Evolutionary conservation across 2,888 invertebrate genomes (phyloP), one percentile per base, ranked within the genome.

Genomic region (Tipula unca): DNA sequence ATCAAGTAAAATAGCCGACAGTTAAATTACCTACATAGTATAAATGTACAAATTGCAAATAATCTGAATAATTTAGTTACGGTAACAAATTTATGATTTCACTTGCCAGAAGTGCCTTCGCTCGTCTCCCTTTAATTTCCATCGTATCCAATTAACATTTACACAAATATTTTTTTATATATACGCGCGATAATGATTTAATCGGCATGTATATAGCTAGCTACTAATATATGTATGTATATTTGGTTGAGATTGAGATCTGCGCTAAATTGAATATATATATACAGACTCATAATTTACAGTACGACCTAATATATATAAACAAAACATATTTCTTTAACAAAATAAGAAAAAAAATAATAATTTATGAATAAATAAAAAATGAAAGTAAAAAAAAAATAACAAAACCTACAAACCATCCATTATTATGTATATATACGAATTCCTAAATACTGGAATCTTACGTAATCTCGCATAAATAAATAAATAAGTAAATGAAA

Each of bases 21-120:
- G 69, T 10, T 69, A 25, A 69, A 69, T 69, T 69, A 69, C 69
- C 69, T 25, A 69, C 69, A 69, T 69, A 69, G 20, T 25, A 69
- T 69, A 5, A n/a, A 69, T 25, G 69, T 69, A 69, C 69, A 69
- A 69, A 69, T 69, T 69, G 25, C 69, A 69, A 69, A 69, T 25
- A 69, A 69, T 69, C 69, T 25, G 69, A 69, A 69, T 69, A 69
- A 69, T 69, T 69, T 69, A 69, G 69, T 69, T 69, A 69, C 69
- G 69, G 69, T 69, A 25, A 69, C 69, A 69, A 69, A 25, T 69
- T 69, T 69, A 69, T 69, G 69, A 25, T 69, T 69, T 69, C 69
- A 69, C 69, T 69, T 69, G 69, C 69, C 69, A 69, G 69, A 69
- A 69, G 69, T 69, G 69, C 25, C 10, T 20, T 69, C 20, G 25